Base-by-base conservation (phyloP, 2,888 invertebrate genomes). In the Epiblema foenella region DNA sequence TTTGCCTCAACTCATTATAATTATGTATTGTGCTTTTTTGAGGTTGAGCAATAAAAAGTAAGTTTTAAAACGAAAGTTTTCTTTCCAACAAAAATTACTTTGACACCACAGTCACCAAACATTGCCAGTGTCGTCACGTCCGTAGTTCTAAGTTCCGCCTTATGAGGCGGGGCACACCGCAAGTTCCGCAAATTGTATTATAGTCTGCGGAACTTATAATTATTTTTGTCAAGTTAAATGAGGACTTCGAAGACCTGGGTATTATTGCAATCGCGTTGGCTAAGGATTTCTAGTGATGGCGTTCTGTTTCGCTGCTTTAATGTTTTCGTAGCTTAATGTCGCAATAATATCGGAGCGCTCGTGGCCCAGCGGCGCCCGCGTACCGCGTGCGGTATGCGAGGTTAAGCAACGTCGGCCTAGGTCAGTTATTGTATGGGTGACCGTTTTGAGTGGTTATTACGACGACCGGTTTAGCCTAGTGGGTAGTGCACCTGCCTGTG, bases 221-320 rank as follows among this genome's bases (percentile, higher is more conserved):
- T 71, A 71, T 71, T 71, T 71, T 71, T 71, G 71, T 67, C 51
- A 62, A 71, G 60, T 71, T 71, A 49, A 71, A 71, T 71, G 71
- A 67, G 71, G 20, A 33, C 60, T 11, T 12, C 54, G 54, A 12
- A 29, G 46, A 4, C 29, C 29, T 46, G n/a, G 60, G 17, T 46
- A 46, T 60, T 60, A 60, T 60, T 60, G 46, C 46, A 60, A 60
- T 46, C 11, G 46, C 29, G 37, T 4, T n/a, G 57, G n/a, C 39
- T 46, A 18, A 20, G 18, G 18, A 18, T 33, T 52, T 52, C 29
- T 49, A 33, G 49, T 11, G 17, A 17, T 49, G 24, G 17, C 10
- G 20, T 18, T 20, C 12, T 54, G 18, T 51, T 51, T 51, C 18
- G 10, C 18, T 51, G 18, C 17, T 12, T 12, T 39, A 39, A 39